Evolutionary conservation across 2,888 invertebrate species (phyloP), one percentile per base, ranked within the genome.

Genomic region (Caradrina kadenii): DNA sequence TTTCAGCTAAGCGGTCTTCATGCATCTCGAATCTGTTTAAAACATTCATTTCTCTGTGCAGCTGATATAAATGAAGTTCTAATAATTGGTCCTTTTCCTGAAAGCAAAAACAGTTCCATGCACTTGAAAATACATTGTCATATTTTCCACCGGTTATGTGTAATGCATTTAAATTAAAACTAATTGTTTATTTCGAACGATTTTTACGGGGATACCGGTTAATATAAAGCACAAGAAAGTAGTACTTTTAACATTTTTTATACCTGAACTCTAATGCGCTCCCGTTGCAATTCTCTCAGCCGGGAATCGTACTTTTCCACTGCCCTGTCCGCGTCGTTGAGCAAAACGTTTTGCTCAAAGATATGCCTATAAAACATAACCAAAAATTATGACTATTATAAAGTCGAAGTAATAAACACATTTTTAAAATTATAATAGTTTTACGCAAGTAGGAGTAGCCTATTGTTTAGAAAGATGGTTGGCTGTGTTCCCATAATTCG

Each of bases 31-130:
- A 98, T 53, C 97, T 97, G 84, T 97, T 97, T 15, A 98, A 90
- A 21, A 98, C 97, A 58, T 97, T 96, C 87, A 98, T 94, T 89
- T 98, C 98, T 88, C 98, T 97, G 83, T 98, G 97, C 22, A 98
- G 87, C 26, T 97, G 97, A 26, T 97, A 95, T 56, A 98, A 90
- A 86, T 96, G 97, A 39, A 97, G 86, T 75, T 97, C 96, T 66
- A 97, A 93, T 61, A 97, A 96, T 76, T 93, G 94, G 77, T 89
- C 93, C 35, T 87, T 92, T 74, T 96, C 95, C 94, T 95, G 65
- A 4, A 86, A 82, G 52, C 6, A 49, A 17, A 1, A 4, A 19
- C 1, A 21, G 15, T 22, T 96, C 50, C 61, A 21, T 15, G 0
- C 15, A 53, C 8, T 2, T 92, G 54, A 2, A 61, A 49, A 63